A percentile compares a stretch with the other conserved stretches of the same genome.
Conservation (phyloP, 2,888 invertebrate species). For the Xestia xanthographa region DNA sequence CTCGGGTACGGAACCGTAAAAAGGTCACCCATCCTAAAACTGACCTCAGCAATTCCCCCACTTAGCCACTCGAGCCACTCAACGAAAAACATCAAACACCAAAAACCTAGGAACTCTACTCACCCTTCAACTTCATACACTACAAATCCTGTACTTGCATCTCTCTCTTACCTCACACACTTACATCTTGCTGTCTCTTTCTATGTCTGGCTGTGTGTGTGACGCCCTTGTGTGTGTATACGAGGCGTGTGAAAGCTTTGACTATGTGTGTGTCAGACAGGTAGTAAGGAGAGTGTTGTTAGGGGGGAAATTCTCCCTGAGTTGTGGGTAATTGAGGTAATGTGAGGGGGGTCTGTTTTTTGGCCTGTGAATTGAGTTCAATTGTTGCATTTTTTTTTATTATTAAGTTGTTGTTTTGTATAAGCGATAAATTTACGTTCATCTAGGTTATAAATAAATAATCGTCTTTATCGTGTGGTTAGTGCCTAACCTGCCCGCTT, state of each 20-base stretch:
- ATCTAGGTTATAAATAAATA: too few species aligned
- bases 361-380: background rate
- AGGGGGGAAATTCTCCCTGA: slow-evolving; percentile 41
- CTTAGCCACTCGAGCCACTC: slow-evolving; percentile 2
- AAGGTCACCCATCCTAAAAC: slow-evolving; percentile 14
- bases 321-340: slow-evolving; percentile 23
- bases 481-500: too few species aligned
- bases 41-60: background rate
- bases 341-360: background rate
- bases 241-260: slow-evolving; percentile 73
- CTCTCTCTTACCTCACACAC: slow-evolving; percentile 21
- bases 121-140: slow-evolving; percentile 45
- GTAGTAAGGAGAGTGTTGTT: slow-evolving; percentile 63
- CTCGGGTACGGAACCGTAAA: too few species aligned
- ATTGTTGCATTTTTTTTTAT: background rate
- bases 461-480: too few species aligned
- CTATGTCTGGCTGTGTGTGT: slow-evolving; percentile 63
- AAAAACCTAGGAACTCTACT: slow-evolving; percentile 40
- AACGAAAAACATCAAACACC: slow-evolving; percentile 24
- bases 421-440: background rate
- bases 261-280: slow-evolving; percentile 78
- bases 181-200: slow-evolving; percentile 39
- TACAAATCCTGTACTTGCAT: slow-evolving; percentile 55
- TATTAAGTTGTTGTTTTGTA: background rate
- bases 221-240: slow-evolving; percentile 71